Conservation (phyloP, 1,140 invertebrate genomes). For the Lepidurus couesii region DNA sequence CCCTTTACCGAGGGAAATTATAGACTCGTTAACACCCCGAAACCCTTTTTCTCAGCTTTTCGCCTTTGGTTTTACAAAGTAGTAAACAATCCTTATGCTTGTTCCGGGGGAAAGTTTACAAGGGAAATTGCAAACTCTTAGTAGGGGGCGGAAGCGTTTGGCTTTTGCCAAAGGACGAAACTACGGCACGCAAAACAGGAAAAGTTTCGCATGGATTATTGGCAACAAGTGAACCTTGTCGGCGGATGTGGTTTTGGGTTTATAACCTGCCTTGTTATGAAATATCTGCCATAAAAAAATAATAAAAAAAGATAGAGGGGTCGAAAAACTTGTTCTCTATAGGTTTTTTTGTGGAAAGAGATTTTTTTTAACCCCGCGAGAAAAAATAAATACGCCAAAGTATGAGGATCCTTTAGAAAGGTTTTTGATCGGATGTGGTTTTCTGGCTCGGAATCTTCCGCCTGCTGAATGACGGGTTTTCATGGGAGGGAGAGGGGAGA, state of each 20-base stretch:
- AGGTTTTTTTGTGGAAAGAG: too few relatives aligned
- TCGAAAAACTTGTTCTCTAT: neutral
- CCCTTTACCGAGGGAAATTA: neutral
- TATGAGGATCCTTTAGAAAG: neutral
- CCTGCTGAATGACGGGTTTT: neutral
- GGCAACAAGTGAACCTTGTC: neutral
- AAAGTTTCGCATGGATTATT: constrained; percentile 14
- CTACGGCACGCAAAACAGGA: neutral
- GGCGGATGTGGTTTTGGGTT: constrained; percentile 7
- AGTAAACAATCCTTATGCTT: neutral
- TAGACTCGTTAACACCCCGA: constrained; percentile 1
- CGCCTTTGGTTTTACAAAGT: neutral
- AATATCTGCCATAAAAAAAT: neutral
- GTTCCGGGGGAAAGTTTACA: neutral
- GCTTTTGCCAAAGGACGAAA: neutral
- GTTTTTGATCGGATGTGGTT: constrained; percentile 1
- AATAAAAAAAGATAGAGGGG: neutral
- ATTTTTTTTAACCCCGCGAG: neutral
- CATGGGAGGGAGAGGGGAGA: neutral
- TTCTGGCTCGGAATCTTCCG: neutral
- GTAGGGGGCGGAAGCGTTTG: too few relatives aligned
- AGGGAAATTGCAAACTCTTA: neutral
- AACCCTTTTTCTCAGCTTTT: neutral
- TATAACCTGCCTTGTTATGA: constrained; percentile 13
- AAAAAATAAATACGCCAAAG: neutral